Evolutionary conservation across 2,797 vertebrate genomes (phyloP), one percentile per base, ranked within the genome.

Genomic region (Ceryle rudis): DNA sequence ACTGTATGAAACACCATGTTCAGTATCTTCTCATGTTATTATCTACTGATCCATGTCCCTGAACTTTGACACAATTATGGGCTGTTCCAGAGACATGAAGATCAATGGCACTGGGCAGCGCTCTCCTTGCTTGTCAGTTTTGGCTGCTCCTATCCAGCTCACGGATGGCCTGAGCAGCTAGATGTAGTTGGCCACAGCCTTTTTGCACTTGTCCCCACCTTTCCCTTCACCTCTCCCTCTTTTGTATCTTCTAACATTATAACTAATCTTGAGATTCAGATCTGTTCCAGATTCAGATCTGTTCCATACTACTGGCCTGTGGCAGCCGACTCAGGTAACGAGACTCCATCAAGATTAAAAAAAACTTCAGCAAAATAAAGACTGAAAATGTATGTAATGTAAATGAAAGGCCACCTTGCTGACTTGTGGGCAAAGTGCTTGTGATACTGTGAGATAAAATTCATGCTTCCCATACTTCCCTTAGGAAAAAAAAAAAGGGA

Each of bases 391-490:
- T 47, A 61, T 35, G 23, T 89, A 96, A 79, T 16, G 11, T 23
- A 81, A 94, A 74, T 69, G n/a, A 80, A 91, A 91, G 28, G 46
- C 26, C 28, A 54, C 15, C 37, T 62, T 81, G 75, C 82, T 96
- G 93, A 62, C 64, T 90, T 74, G 41, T 60, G 70, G 54, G n/a
- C 14, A 75, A 95, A 70, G 79, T 51, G 51, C 33, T 51, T 85
- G 79, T 49, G 84, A 95, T 41, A 69, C 16, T 86, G 54, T 46
- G 73, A 94, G 86, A 89, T 51, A 67, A 95, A 93, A 93, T 84
- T 82, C 46, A 31, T n/a, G 80, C 23, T 90, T 72, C 20, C 19
- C 2, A 0, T 5, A 19, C 11, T 8, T 93, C 83, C 62, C 67
- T 81, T 25, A 16, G 33, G 46, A 35, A 17, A 64, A 14, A 73